Base-by-base conservation (phyloP, 2,113 vertebrate genomes). In the Fulica atra region DNA sequence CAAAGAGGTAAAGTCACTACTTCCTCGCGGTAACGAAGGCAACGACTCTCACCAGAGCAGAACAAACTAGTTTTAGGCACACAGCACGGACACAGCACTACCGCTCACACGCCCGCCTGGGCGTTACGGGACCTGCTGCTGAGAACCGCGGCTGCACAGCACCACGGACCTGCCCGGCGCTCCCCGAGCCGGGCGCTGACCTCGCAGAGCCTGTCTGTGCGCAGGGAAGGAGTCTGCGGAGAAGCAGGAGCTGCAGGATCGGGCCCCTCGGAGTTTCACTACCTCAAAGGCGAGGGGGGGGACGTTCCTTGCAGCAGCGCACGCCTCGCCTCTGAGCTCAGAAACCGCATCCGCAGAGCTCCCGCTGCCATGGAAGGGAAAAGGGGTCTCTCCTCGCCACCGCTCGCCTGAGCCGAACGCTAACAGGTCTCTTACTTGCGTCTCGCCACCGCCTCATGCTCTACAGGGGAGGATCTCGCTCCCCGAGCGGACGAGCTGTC, bases 361-460 rank as follows among this genome's bases (percentile, higher is more conserved):
- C 77, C 69, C 7, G 40, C 88, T 94, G 95, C 89, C 92, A 24
- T 8, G 60, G 44, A 71, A 81, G 18, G 51, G 79, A 46, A 25
- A 68, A 25, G 42, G 28, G 79, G 53, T 95, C 71, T 10, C 82
- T n/a, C 46, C 48, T 76, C 42, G 64, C 64, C 15, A 74, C 61
- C 29, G 19, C 66, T 35, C 23, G 71, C 89, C 87, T 42, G 73
- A 93, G 33, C 77, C 91, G 26, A 85, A 88, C 15, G 81, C 16
- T 80, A 94, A 86, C 83, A 81, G 92, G 76, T 86, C 89, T 36
- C 13, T 69, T 68, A 78, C 44, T 59, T 57, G 70, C 42, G 51
- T 40, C 86, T 66, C 13, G 24, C 51, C 84, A 35, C 65, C 33
- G 23, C 82, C 92, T 92, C 86, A 89, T n/a, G 95, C 73, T 61